A percentile compares a stretch with the other conserved stretches of the same genome.
Conservation (phyloP, 2,888 invertebrate genomes). For the Nymphalis polychloros region DNA sequence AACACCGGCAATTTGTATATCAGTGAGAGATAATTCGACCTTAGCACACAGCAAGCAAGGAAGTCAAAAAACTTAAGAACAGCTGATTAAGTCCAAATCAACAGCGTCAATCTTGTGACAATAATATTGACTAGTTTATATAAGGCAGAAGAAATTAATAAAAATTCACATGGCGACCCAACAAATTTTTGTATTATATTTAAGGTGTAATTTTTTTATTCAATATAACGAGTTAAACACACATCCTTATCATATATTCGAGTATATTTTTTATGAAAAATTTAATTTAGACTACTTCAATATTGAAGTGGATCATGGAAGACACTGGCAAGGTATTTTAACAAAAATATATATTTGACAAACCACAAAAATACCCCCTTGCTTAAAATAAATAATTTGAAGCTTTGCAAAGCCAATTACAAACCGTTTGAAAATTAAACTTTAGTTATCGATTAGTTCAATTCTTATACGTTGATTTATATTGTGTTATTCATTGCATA, state of each 20-base stretch:
- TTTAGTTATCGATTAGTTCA: too few relatives aligned
- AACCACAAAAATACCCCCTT: neutral
- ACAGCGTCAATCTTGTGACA: neutral
- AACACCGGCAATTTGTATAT: too few relatives aligned
- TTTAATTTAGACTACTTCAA: constrained; percentile 9
- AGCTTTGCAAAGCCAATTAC: neutral
- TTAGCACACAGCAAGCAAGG: too few relatives aligned
- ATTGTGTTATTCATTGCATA: too few relatives aligned
- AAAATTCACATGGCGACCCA: too few relatives aligned
- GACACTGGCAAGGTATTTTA: constrained; percentile 13
- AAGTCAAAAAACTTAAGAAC: too few relatives aligned
- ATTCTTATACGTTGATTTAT: too few relatives aligned
- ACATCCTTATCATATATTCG: constrained; percentile 3
- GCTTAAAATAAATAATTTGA: neutral
- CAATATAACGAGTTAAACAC: neutral
- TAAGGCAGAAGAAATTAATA: neutral
- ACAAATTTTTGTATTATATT: neutral
- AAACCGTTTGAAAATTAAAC: too few relatives aligned
- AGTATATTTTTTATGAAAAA: constrained; percentile 2
- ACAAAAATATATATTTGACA: constrained; percentile 7
- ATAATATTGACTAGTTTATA: neutral
- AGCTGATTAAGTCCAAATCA: too few relatives aligned
- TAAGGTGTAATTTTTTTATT: neutral
- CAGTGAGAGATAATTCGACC: too few relatives aligned
- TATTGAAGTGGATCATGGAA: constrained; percentile 20